phyloP scores from a whole-genome alignment of 2,113 vertebrate species.

The Myrmecobius fasciatus region DNA sequence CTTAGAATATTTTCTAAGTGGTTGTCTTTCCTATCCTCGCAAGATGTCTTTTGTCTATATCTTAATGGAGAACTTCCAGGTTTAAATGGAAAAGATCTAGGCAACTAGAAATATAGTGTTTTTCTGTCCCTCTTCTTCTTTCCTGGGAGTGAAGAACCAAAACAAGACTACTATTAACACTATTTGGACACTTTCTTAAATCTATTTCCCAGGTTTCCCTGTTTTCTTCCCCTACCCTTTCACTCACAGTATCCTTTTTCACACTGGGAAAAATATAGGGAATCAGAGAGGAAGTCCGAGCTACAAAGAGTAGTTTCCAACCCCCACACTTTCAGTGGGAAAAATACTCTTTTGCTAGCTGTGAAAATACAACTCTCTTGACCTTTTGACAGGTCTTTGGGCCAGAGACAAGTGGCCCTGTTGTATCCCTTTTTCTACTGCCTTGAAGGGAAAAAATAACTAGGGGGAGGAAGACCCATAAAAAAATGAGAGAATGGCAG shows the following conservation, averaged over 20 bases:
- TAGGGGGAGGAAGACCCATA: background rate
- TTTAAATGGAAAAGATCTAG: background rate
- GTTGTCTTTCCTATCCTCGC: background rate
- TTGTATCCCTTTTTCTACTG: constrained; percentile 30
- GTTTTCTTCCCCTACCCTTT: background rate
- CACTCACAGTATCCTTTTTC: background rate
- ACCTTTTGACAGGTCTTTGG: constrained; percentile 22
- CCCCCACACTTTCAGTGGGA: constrained; percentile 16
- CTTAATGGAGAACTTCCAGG: background rate
- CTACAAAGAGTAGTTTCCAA: background rate
- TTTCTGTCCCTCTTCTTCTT: background rate
- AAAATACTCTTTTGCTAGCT: background rate
- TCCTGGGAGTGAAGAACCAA: background rate
- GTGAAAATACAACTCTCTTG: constrained; percentile 3
- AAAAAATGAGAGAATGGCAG: background rate
- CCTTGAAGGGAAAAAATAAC: background rate
- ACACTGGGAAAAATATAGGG: background rate
- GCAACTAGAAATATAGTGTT: background rate
- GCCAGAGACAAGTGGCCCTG: background rate
- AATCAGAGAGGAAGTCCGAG: background rate
- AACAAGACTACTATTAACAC: background rate
- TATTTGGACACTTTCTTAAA: background rate
- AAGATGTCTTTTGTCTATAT: background rate
- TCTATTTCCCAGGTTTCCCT: background rate
- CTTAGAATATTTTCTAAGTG: background rate